Conservation (phyloP, 2,888 invertebrate genomes). For the Apamea anceps region DNA sequence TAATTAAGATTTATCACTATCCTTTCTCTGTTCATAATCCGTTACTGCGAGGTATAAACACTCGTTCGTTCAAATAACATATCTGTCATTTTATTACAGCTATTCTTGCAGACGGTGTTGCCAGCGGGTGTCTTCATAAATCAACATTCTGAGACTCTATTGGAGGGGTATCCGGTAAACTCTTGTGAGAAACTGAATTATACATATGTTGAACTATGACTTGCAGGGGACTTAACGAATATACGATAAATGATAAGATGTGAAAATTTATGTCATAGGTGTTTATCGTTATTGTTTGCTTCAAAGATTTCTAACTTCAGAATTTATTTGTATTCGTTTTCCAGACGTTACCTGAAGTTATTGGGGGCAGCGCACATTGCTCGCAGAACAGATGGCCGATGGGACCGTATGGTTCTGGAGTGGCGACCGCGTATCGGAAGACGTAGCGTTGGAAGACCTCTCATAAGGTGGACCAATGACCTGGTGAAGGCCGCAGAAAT, state of each 20-base stretch:
- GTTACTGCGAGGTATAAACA: conserved; percentile 37
- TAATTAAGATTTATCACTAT: conserved; percentile 58
- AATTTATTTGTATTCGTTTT: background rate
- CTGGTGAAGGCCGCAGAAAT: background rate
- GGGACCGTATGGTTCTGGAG: background rate
- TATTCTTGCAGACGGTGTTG: conserved; percentile 40
- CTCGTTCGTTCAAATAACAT: conserved; percentile 49
- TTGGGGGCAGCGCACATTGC: background rate
- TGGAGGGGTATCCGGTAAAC: conserved; percentile 35
- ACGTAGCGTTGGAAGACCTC: background rate
- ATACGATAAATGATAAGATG: conserved; percentile 14
- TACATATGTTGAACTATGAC: conserved; percentile 33
- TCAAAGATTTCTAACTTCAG: background rate
- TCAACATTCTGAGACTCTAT: conserved; percentile 44
- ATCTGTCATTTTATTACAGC: conserved; percentile 52
- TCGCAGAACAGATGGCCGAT: background rate
- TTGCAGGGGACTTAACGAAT: conserved; percentile 24
- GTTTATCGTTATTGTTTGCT: background rate
- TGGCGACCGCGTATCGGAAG: background rate
- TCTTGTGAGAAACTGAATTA: conserved; percentile 41
- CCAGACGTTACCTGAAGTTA: background rate
- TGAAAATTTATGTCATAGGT: background rate
- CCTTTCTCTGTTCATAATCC: conserved; percentile 41
- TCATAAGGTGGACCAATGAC: too few species aligned
- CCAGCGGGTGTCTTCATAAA: conserved; percentile 54